Conservation (phyloP, 2,797 vertebrate species). For the Argentina silus region DNA sequence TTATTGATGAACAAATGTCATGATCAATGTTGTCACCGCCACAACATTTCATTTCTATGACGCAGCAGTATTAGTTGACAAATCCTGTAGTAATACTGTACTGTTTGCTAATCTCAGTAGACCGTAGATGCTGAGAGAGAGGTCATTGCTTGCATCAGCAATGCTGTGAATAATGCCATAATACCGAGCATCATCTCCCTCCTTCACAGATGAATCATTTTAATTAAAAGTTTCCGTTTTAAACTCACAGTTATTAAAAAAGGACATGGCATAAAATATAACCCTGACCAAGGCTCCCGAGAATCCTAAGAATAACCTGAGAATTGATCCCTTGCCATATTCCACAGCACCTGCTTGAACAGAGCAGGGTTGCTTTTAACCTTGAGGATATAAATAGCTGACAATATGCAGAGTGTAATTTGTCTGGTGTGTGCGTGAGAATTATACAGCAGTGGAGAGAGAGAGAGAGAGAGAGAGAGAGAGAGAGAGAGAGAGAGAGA, state of each 20-base stretch:
- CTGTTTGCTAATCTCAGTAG: not conserved
- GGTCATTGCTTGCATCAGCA: not conserved
- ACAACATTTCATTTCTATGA: not conserved
- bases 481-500: not conserved
- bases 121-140: not conserved
- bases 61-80: not conserved
- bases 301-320: slow-evolving; percentile 19
- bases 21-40: too few relatives aligned
- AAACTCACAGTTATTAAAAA: not conserved
- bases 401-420: slow-evolving; percentile 31
- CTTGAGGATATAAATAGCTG: slow-evolving; percentile 34
- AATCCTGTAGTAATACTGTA: not conserved
- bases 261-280: not conserved
- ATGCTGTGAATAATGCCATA: not conserved
- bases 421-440: slow-evolving; percentile 29
- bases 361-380: slow-evolving; percentile 15
- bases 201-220: slow-evolving; percentile 9
- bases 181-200: not conserved
- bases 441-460: slow-evolving; percentile 20
- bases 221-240: slow-evolving; percentile 2
- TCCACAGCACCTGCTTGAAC: slow-evolving; percentile 7
- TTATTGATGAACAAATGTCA: not conserved
- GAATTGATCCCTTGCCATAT: slow-evolving; percentile 24
- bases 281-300: not conserved
- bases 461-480: not conserved